Conservation (phyloP, 2,113 vertebrate species). For the Aldabrachelys gigantea region DNA sequence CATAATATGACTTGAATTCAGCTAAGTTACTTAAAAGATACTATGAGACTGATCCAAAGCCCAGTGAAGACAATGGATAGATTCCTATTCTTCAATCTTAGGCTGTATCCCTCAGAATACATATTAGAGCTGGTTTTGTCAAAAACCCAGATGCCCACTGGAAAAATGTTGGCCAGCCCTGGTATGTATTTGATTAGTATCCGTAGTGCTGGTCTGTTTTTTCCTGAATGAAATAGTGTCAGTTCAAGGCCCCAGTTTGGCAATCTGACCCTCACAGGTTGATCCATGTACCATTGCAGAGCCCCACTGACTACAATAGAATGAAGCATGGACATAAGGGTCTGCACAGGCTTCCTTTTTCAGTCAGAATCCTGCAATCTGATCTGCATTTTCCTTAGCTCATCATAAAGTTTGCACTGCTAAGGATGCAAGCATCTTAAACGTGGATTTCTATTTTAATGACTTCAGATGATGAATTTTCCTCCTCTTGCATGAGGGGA, state of each 20-base stretch:
- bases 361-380: too few relatives aligned
- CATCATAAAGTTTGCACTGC: too few relatives aligned
- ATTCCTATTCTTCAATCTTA: neutral
- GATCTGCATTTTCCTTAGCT: too few relatives aligned
- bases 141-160: neutral
- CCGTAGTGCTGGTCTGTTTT: neutral
- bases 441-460: neutral
- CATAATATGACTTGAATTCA: neutral
- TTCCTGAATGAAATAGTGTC: neutral
- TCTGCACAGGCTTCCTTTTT: neutral
- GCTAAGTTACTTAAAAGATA: neutral
- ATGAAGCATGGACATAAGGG: neutral
- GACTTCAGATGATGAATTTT: neutral
- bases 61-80: neutral
- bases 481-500: neutral
- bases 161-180: neutral
- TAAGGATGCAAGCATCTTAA: neutral
- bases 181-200: neutral
- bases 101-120: neutral
- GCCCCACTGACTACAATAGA: neutral
- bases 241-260: neutral
- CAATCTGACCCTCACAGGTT: neutral
- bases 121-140: neutral
- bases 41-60: neutral
- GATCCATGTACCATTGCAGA: neutral